A percentile compares a stretch with the other conserved stretches of the same genome.
These are phyloP conservation scores for Chelonus insularis DNA, from an alignment of 1,140 invertebrate genomes.

Conservation along the genomic window DNA sequence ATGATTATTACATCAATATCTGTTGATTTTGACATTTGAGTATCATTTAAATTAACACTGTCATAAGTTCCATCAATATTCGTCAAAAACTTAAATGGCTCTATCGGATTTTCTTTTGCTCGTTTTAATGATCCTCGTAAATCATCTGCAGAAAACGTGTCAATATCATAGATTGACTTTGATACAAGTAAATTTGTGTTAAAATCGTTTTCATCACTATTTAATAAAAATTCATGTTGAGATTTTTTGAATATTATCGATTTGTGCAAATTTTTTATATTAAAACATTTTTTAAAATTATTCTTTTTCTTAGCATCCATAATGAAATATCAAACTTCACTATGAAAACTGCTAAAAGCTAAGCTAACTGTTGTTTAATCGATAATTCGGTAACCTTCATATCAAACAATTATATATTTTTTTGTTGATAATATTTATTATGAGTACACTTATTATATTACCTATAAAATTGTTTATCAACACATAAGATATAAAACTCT, in stretches of 20 bases:
- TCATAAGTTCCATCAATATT: conserved; percentile 30
- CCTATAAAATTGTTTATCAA: too few relatives aligned
- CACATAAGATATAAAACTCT: too few relatives aligned
- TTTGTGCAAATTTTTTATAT: background rate
- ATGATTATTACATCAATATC: conserved; percentile 35
- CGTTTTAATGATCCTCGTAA: conserved; percentile 31
- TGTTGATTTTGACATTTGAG: conserved; percentile 17
- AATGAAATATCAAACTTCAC: too few relatives aligned
- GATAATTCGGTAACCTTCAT: too few relatives aligned
- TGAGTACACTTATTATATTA: too few relatives aligned
- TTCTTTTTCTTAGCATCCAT: too few relatives aligned
- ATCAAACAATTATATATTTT: too few relatives aligned
- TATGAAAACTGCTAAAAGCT: too few relatives aligned
- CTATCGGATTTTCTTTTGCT: conserved; percentile 30
- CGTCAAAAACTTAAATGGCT: conserved; percentile 39
- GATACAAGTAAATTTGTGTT: background rate
- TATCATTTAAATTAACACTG: conserved; percentile 2
- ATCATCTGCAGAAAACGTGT: conserved; percentile 18
- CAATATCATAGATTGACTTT: conserved; percentile 10
- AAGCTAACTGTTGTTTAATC: too few relatives aligned
- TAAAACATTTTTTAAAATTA: background rate
- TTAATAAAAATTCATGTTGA: background rate
- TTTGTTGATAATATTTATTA: too few relatives aligned
- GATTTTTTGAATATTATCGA: background rate
- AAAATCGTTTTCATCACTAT: background rate